Evolutionary conservation across 2,888 invertebrate genomes (phyloP).

Genomic region (Orchesella flavescens): DNA sequence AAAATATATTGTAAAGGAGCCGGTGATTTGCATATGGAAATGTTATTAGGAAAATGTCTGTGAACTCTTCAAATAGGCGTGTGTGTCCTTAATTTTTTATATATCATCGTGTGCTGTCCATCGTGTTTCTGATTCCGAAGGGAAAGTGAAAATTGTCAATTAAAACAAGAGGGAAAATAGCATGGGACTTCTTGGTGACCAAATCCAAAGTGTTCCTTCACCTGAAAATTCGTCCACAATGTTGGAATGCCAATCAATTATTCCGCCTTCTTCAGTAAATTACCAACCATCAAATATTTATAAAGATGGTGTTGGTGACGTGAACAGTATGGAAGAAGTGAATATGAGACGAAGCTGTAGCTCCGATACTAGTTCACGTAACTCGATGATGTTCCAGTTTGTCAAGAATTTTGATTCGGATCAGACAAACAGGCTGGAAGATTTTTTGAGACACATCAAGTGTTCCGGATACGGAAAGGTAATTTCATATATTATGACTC

Average conservation of each 20-base stretch:
- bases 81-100: too few relatives aligned
- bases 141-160: neutral
- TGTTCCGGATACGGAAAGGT: slow-evolving; percentile 72
- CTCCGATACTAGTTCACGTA: slow-evolving; percentile 41
- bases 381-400: slow-evolving; percentile 42
- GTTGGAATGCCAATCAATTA: slow-evolving; percentile 8
- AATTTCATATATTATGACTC: slow-evolving; percentile 24
- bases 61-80: too few relatives aligned
- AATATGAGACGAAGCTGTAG: slow-evolving; percentile 50
- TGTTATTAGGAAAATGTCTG: slow-evolving; percentile 14
- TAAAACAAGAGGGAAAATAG: neutral
- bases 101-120: too few relatives aligned
- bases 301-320: slow-evolving; percentile 1
- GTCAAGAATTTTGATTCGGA: slow-evolving; percentile 11
- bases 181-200: neutral
- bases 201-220: neutral
- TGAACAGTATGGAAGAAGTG: slow-evolving; percentile 41
- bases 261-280: neutral
- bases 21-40: slow-evolving; percentile 14
- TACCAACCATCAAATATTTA: neutral
- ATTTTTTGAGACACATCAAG: slow-evolving; percentile 69
- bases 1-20: slow-evolving; percentile 1
- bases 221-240: neutral
- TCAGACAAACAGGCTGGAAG: slow-evolving; percentile 59
- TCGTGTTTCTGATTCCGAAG: too few relatives aligned